These are phyloP conservation scores for Phoenoteleia sp. DNA, from an alignment of 2,888 invertebrate genomes.

Conservation along the genomic window DNA sequence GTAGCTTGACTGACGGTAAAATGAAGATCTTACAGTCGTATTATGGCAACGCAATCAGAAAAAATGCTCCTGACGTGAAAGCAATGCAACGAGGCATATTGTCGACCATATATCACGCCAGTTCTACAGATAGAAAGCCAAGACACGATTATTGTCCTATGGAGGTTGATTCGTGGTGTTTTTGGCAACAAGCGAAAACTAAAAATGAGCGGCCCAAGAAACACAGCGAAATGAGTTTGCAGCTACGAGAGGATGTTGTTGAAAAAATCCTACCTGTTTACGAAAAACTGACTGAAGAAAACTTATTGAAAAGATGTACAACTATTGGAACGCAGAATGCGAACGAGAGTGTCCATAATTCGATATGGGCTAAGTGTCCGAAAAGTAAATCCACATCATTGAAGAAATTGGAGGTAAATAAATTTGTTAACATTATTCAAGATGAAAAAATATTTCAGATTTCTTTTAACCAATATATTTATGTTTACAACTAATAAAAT, in stretches of 20 bases:
- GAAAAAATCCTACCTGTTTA: conserved; percentile 53
- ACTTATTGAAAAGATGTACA: conserved; percentile 45
- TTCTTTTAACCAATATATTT: too few species aligned
- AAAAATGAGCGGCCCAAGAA: conserved; percentile 18
- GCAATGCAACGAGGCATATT: conserved; percentile 62
- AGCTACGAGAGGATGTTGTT: conserved; percentile 20
- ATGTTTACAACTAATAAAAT: too few species aligned
- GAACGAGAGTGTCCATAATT: conserved; percentile 53
- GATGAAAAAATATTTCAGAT: too few species aligned
- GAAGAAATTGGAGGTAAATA: conserved; percentile 25
- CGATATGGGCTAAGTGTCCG: conserved; percentile 55
- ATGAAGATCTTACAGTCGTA: conserved; percentile 46
- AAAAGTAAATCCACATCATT: conserved; percentile 19
- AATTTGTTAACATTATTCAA: too few species aligned
- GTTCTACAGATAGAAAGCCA: conserved; percentile 37
- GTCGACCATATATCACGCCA: conserved; percentile 54
- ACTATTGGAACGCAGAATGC: conserved; percentile 52
- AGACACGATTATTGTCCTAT: conserved; percentile 14
- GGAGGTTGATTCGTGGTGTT: conserved; percentile 49
- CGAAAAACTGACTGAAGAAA: conserved; percentile 28
- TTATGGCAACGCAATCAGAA: conserved; percentile 48
- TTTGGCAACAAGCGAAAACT: conserved; percentile 47
- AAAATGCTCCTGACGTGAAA: conserved; percentile 25
- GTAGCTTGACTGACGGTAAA: conserved; percentile 39
- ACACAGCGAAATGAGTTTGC: conserved; percentile 13